Conservation (phyloP, 2,797 vertebrate genomes). For the Apogon talboti region DNA sequence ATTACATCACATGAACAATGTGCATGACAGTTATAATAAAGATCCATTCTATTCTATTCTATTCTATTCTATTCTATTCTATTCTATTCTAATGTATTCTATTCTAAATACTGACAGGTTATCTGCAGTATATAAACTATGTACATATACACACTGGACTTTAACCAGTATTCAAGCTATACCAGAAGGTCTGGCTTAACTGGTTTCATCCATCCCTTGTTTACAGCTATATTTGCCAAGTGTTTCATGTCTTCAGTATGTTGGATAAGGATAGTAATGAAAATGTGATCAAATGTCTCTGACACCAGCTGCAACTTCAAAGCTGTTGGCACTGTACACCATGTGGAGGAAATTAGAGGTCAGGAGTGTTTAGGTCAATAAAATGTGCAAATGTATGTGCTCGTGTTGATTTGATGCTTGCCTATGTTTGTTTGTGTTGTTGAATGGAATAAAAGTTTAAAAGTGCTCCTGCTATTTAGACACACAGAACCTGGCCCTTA, state of each 20-base stretch:
- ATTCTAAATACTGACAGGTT: no score
- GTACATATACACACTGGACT: no score
- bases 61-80: no score
- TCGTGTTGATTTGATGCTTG: constrained; percentile 5
- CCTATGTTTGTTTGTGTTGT: constrained; percentile 11
- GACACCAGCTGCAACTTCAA: constrained; percentile 57
- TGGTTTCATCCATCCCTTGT: constrained; percentile 28
- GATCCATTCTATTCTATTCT: no score
- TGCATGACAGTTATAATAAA: no score
- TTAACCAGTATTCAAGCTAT: no score
- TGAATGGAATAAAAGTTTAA: constrained; percentile 16
- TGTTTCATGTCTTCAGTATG: constrained; percentile 39
- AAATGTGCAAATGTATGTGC: constrained; percentile 2
- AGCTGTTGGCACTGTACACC: constrained; percentile 10
- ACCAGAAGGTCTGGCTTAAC: neutral
- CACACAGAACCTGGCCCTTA: no score
- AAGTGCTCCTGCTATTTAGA: no score
- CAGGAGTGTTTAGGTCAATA: constrained; percentile 34
- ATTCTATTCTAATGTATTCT: no score
- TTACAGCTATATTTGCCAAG: constrained; percentile 1
- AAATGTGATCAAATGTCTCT: constrained; percentile 46
- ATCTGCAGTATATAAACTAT: no score
- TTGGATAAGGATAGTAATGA: constrained; percentile 12
- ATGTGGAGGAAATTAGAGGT: constrained; percentile 52
- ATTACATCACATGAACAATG: no score